phyloP scores from a whole-genome alignment of 2,888 invertebrate species.

The Seladonia tumulorum region DNA sequence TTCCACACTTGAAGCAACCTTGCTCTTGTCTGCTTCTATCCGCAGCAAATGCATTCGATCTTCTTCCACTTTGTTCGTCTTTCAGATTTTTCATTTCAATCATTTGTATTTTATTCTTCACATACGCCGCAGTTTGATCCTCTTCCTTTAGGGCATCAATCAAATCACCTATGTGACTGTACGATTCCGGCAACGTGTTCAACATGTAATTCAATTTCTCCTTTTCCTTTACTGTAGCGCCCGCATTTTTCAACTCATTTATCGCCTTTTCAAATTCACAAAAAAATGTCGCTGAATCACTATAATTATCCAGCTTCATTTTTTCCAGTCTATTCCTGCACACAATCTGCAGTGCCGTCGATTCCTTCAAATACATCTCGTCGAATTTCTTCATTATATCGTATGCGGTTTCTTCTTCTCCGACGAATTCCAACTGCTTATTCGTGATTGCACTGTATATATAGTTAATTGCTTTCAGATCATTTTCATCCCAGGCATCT shows the following conservation, averaged over 20 bases:
- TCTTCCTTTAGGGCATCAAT: conserved; percentile 53
- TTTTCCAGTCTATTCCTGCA: conserved; percentile 32
- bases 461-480: conserved; percentile 56
- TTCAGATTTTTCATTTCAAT: conserved; percentile 30
- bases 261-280: neutral
- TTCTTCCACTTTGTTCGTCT: neutral
- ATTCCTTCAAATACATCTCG: conserved; percentile 31
- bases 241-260: conserved; percentile 35
- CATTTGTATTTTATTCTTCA: conserved; percentile 66
- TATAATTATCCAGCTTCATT: conserved; percentile 32
- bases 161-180: conserved; percentile 48
- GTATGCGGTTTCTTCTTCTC: conserved; percentile 8
- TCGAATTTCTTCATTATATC: neutral
- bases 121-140: conserved; percentile 65
- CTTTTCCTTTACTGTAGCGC: conserved; percentile 56
- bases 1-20: conserved; percentile 4
- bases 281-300: conserved; percentile 26
- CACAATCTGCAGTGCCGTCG: conserved; percentile 39
- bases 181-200: conserved; percentile 63
- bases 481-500: neutral
- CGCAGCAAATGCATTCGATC: conserved; percentile 42
- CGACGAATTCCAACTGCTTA: conserved; percentile 37
- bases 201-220: conserved; percentile 51
- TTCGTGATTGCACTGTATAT: conserved; percentile 33
- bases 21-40: neutral